These are phyloP conservation scores for Drosophila picticornis DNA, from an alignment of 2,888 invertebrate genomes.

Conservation along the genomic window DNA sequence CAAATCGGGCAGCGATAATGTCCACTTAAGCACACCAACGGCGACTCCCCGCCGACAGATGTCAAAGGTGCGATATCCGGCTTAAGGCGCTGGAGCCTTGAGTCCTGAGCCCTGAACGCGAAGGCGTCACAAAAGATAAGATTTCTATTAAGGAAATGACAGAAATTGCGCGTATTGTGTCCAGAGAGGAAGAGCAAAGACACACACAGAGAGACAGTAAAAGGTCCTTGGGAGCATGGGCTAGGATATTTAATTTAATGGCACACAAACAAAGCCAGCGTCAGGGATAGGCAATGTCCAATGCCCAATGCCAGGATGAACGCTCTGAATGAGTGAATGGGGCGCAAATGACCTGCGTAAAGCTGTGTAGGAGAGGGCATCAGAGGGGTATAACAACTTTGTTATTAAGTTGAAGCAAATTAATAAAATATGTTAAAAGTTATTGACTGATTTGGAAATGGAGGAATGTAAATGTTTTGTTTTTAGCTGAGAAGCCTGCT, in stretches of 20 bases:
- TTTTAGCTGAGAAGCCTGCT: neutral
- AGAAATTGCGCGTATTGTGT: conserved; percentile 83
- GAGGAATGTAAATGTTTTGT: neutral
- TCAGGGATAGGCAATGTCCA: conserved; percentile 32
- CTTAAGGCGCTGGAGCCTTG: conserved; percentile 46
- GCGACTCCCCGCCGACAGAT: conserved; percentile 53
- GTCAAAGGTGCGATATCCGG: conserved; percentile 81
- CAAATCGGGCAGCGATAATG: conserved; percentile 37
- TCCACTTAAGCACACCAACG: conserved; percentile 51
- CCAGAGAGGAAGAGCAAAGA: conserved; percentile 19
- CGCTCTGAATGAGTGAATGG: conserved; percentile 19
- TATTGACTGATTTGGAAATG: neutral
- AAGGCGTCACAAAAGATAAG: conserved; percentile 81
- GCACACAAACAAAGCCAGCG: conserved; percentile 69
- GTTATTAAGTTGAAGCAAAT: neutral
- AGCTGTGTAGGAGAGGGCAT: conserved; percentile 13
- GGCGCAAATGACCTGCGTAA: conserved; percentile 72
- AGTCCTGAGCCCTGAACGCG: conserved; percentile 8
- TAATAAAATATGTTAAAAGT: neutral
- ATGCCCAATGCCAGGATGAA: conserved; percentile 28
- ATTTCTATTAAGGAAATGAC: conserved; percentile 85
- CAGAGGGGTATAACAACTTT: neutral
- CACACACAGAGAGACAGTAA: conserved; percentile 13
- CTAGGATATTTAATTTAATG: conserved; percentile 81
- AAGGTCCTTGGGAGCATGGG: conserved; percentile 47